Evolutionary conservation across 2,797 vertebrate species (phyloP).

Genomic region (Paramormyrops hopkinsi): DNA sequence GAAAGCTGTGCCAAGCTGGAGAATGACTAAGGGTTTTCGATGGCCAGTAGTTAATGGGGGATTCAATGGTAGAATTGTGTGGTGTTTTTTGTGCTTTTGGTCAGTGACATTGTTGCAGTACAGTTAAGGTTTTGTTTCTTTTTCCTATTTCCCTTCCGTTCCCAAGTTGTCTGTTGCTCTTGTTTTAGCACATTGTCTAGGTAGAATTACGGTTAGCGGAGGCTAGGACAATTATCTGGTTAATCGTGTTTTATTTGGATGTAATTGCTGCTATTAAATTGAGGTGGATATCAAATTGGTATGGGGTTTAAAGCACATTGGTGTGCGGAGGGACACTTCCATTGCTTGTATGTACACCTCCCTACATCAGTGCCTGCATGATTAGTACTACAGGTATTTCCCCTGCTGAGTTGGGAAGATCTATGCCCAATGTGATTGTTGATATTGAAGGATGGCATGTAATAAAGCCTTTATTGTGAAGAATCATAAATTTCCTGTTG

Average conservation of each 20-base stretch:
- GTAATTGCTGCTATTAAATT: background rate
- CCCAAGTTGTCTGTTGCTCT: background rate
- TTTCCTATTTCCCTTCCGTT: background rate
- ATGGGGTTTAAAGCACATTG: background rate
- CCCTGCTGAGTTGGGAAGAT: background rate
- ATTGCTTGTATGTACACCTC: background rate
- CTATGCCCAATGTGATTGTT: background rate
- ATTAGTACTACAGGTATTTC: background rate
- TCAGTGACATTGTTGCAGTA: background rate
- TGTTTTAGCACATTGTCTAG: background rate
- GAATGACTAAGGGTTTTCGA: background rate
- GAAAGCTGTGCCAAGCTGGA: background rate
- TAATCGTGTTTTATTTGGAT: background rate
- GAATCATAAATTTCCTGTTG: background rate
- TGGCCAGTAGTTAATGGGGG: background rate
- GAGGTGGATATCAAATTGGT: background rate
- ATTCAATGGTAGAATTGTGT: background rate
- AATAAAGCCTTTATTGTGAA: slow-evolving; percentile 5
- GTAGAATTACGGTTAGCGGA: background rate
- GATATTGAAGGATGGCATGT: background rate
- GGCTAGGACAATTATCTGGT: background rate
- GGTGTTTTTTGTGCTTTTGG: background rate
- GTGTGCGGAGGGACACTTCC: background rate
- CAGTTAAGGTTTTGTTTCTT: background rate
- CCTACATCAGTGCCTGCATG: background rate